A percentile compares a stretch with the other conserved stretches of the same genome.
Conservation (phyloP, 2,113 vertebrate species). For the Sapajus apella region DNA sequence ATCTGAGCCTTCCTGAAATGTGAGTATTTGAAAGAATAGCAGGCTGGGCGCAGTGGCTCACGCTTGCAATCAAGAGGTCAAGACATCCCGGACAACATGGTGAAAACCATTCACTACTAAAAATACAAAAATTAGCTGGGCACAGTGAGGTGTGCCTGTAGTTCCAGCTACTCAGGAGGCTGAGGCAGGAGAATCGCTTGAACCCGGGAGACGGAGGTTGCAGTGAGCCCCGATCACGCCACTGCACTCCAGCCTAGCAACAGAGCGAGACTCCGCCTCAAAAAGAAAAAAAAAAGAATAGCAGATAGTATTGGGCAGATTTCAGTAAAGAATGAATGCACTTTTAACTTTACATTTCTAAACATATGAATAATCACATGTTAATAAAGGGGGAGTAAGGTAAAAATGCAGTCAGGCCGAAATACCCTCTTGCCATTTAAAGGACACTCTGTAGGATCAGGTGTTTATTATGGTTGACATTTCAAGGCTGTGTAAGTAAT, state of each 20-base stretch:
- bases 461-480: neutral
- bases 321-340: neutral
- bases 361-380: neutral
- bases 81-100: too few relatives aligned
- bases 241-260: too few relatives aligned
- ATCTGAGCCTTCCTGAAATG: neutral
- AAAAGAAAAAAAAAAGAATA: neutral
- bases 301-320: neutral
- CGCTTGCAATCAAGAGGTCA: too few relatives aligned
- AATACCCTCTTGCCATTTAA: neutral
- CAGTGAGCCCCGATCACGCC: too few relatives aligned
- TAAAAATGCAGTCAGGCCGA: neutral
- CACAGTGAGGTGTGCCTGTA: too few relatives aligned
- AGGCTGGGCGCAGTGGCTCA: too few relatives aligned
- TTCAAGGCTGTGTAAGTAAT: neutral
- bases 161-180: too few relatives aligned
- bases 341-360: neutral
- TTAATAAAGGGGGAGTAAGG: neutral
- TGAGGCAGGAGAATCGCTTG: too few relatives aligned
- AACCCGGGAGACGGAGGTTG: too few relatives aligned
- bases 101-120: too few relatives aligned
- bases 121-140: too few relatives aligned
- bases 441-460: neutral
- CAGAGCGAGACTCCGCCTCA: too few relatives aligned
- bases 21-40: neutral